Conservation (phyloP, 2,888 invertebrate species). For the Atrina japonica region DNA sequence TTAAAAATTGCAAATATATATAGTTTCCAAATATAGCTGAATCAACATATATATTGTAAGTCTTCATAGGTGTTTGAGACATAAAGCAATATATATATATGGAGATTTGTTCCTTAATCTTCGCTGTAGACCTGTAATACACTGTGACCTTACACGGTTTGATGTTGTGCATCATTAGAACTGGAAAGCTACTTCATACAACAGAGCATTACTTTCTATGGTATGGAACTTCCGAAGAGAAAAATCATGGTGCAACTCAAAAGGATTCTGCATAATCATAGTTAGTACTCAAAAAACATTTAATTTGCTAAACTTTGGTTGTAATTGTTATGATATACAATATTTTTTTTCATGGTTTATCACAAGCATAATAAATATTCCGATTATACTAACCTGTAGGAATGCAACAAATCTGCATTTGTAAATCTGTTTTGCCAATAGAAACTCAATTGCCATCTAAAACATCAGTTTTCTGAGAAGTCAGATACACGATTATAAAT, state of each 20-base stretch:
- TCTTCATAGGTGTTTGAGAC: slow-evolving; percentile 37
- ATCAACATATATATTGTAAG: slow-evolving; percentile 23
- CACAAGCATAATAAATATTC: too few species aligned
- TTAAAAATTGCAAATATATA: slow-evolving; percentile 34
- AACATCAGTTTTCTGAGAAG: slow-evolving; percentile 3
- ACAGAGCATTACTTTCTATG: too few species aligned
- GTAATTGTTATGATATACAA: too few species aligned
- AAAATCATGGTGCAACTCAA: too few species aligned
- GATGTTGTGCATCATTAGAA: too few species aligned
- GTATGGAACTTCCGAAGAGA: too few species aligned
- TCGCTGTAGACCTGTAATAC: slow-evolving; percentile 40
- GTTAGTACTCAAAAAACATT: too few species aligned
- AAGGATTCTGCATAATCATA: too few species aligned
- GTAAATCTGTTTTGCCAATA: neutral
- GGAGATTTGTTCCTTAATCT: slow-evolving; percentile 32
- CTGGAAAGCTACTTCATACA: too few species aligned
- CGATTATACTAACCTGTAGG: neutral
- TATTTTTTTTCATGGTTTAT: too few species aligned
- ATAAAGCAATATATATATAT: slow-evolving; percentile 41
- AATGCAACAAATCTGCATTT: slow-evolving; percentile 12
- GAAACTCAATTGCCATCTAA: slow-evolving; percentile 11
- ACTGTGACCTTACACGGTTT: too few species aligned
- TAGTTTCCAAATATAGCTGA: slow-evolving; percentile 29
- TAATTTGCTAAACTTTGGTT: too few species aligned
- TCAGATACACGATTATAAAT: neutral